Evolutionary conservation across 1,140 invertebrate species (phyloP).

Genomic region (Coptotermes formosanus): DNA sequence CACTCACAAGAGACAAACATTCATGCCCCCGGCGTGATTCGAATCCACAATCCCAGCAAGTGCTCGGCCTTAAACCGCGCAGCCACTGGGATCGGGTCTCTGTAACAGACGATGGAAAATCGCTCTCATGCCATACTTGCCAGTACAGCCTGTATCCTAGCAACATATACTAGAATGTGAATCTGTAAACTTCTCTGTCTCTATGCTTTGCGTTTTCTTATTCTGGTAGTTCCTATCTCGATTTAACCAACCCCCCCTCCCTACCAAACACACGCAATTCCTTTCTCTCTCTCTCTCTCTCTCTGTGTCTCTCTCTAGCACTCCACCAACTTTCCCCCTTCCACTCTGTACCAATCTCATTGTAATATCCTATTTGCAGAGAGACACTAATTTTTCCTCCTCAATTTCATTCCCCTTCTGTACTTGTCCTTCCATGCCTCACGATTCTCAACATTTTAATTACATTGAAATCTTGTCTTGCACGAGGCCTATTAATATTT

Average conservation of each 20-base stretch:
- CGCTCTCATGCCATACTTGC: too few species aligned
- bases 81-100: too few species aligned
- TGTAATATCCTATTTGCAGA: conserved; percentile 30
- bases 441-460: conserved; percentile 33
- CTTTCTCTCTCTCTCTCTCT: not conserved
- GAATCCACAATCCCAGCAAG: too few species aligned
- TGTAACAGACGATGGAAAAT: too few species aligned
- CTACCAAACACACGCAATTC: not conserved
- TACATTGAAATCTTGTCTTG: conserved; percentile 37
- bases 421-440: not conserved
- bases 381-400: conserved; percentile 35
- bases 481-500: conserved; percentile 36
- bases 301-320: not conserved
- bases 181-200: not conserved
- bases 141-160: too few species aligned
- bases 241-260: not conserved
- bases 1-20: too few species aligned
- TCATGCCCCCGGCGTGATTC: too few species aligned
- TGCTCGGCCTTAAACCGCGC: too few species aligned
- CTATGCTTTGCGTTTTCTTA: not conserved
- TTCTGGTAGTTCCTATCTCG: not conserved
- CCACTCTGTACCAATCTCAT: conserved; percentile 29
- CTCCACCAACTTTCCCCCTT: conserved; percentile 43
- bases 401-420: conserved; percentile 25
- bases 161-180: not conserved